These are phyloP conservation scores for Drosophila gunungcola DNA, from an alignment of 1,140 invertebrate genomes.

Conservation along the genomic window DNA sequence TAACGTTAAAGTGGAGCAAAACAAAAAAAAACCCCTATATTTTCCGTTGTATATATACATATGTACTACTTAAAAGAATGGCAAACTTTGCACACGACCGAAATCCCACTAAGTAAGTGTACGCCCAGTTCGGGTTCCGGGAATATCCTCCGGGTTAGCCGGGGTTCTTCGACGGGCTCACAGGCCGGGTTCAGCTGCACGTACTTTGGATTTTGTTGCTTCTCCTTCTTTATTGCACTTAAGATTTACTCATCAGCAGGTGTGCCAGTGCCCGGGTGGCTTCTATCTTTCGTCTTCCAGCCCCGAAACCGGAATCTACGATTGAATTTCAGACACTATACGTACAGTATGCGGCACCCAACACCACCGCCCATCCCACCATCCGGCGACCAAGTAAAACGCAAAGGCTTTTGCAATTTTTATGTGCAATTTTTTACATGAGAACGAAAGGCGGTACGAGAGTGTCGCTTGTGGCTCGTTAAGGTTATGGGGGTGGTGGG, in stretches of 20 bases:
- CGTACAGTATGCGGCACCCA: neutral
- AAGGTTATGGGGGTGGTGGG: slow-evolving; percentile 50
- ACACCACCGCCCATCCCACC: neutral
- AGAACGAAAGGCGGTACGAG: slow-evolving; percentile 46
- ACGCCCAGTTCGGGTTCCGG: slow-evolving; percentile 22
- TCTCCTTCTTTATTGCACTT: slow-evolving; percentile 81
- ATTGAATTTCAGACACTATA: slow-evolving; percentile 72
- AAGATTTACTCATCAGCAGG: slow-evolving; percentile 83
- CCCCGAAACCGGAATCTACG: slow-evolving; percentile 55
- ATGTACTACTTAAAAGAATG: slow-evolving; percentile 79
- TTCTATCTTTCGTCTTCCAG: slow-evolving; percentile 12
- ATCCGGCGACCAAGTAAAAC: slow-evolving; percentile 24
- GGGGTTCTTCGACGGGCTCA: neutral
- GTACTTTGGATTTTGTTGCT: slow-evolving; percentile 77
- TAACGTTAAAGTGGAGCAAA: slow-evolving; percentile 78
- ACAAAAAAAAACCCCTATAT: slow-evolving; percentile 41
- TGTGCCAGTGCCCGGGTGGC: slow-evolving; percentile 49
- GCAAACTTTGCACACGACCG: slow-evolving; percentile 79
- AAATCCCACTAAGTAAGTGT: slow-evolving; percentile 84
- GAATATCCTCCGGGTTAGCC: slow-evolving; percentile 21
- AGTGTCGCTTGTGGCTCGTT: slow-evolving; percentile 76
- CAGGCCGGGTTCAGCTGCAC: slow-evolving; percentile 68
- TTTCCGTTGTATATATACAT: slow-evolving; percentile 21
- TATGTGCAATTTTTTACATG: slow-evolving; percentile 75
- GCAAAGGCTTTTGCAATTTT: slow-evolving; percentile 73